Base-by-base conservation (phyloP, 2,113 vertebrate species). In the Ciconia stormi region DNA sequence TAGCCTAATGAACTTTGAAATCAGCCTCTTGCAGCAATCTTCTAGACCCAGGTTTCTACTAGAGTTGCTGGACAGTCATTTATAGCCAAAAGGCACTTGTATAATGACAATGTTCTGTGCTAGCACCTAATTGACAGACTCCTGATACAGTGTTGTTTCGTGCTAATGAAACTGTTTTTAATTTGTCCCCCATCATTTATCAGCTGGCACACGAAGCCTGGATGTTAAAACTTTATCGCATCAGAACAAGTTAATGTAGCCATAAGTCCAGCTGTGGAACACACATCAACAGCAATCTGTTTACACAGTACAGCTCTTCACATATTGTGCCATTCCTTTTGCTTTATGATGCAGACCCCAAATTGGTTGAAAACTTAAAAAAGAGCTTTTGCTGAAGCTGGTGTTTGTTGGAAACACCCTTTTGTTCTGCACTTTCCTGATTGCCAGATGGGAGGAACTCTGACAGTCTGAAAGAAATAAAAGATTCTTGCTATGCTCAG, bases 1-100 rank as follows among this genome's bases (percentile, higher is more conserved):
- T 94, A 96, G 65, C 50, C 72, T 96, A 96, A 97, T 47, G 76
- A 85, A 91, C 69, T 96, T 94, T 95, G 81, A 94, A 95, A 94
- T 84, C 70, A 66, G 71, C 74, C 81, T 93, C 82, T 76, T 52
- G 76, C 78, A 96, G n/a, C 32, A 89, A 66, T 69, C 46, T 29
- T 78, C 53, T 66, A 92, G 87, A 78, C 56, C 38, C 29, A 91
- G 38, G 55, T 74, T 97, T 93, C 87, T 94, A 62, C 72, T 27
- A 42, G 87, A 92, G 53, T 44, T 80, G n/a, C 93, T 89, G 52
- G 63, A 56, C 63, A 83, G 53, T 62, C 19, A 7, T 95, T 94
- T 83, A 63, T 93, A 77, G 76, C 30, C 59, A 90, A 70, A 69
- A 95, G 53, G 69, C 61, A 71, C 74, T 95, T 70, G 21, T 49